A percentile compares a stretch with the other conserved stretches of the same genome.
Evolutionary conservation across 2,888 invertebrate species (phyloP).

Genomic region (Cephus runcator): DNA sequence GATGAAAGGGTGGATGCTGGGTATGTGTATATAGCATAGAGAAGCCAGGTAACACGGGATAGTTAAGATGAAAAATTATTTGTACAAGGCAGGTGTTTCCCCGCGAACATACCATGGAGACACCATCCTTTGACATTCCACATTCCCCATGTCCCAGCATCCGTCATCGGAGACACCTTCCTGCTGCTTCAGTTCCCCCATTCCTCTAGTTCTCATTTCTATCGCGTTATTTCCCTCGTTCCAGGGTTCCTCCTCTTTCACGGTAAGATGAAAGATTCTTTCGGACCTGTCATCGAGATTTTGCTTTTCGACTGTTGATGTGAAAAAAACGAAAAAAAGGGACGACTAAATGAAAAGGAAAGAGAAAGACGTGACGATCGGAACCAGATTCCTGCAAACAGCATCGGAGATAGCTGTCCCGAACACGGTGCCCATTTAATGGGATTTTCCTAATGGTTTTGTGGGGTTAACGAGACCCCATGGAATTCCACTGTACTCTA

Average conservation of each 20-base stretch:
- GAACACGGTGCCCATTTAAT: not conserved
- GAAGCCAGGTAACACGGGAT: constrained; percentile 13
- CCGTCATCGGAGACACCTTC: constrained; percentile 36
- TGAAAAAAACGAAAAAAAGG: not conserved
- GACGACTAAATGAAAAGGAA: not conserved
- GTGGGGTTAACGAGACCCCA: not conserved
- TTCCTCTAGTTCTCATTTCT: not conserved
- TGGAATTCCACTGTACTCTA: not conserved
- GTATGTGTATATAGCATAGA: not conserved
- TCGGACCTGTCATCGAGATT: not conserved
- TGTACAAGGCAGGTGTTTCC: constrained; percentile 47
- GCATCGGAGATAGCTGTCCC: not conserved
- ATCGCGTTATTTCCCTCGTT: not conserved
- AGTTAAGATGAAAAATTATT: constrained; percentile 49
- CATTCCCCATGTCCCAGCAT: constrained; percentile 27
- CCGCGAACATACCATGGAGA: constrained; percentile 32
- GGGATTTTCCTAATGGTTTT: not conserved
- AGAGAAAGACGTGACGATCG: not conserved
- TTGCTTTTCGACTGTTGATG: not conserved
- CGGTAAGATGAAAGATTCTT: constrained; percentile 15
- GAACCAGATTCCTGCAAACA: not conserved
- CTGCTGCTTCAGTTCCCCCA: not conserved
- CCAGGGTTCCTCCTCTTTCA: constrained; percentile 11
- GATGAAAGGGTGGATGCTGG: not conserved
- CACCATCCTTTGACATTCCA: constrained; percentile 34